phyloP scores from a whole-genome alignment of 2,888 invertebrate genomes.

The Latrodectus hesperus region DNA sequence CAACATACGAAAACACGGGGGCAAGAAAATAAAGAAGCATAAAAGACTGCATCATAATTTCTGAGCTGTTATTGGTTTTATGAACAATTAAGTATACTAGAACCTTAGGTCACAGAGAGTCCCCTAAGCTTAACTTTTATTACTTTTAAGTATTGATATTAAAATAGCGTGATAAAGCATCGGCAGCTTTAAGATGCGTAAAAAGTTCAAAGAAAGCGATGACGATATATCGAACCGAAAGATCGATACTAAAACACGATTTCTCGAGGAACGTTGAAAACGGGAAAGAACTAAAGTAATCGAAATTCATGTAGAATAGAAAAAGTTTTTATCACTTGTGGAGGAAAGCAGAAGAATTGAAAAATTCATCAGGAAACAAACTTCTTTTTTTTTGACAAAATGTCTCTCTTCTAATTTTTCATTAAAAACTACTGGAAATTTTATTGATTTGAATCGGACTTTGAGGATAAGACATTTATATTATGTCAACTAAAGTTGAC shows the following conservation, averaged over 20 bases:
- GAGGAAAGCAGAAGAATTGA: background rate
- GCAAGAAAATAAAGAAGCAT: too few relatives aligned
- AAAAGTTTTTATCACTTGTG: background rate
- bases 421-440: background rate
- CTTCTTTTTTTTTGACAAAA: background rate
- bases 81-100: too few relatives aligned
- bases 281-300: conserved; percentile 1
- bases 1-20: too few relatives aligned
- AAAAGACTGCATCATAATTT: too few relatives aligned
- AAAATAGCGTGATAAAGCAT: too few relatives aligned
- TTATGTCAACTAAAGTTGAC: too few relatives aligned
- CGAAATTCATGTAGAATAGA: background rate
- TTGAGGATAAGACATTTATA: too few relatives aligned
- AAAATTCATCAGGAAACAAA: background rate
- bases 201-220: background rate
- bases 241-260: conserved; percentile 26
- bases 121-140: too few relatives aligned
- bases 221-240: conserved; percentile 29
- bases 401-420: background rate
- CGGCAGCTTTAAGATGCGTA: background rate
- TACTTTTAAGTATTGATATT: too few relatives aligned
- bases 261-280: background rate
- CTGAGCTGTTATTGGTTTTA: too few relatives aligned
- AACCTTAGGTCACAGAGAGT: too few relatives aligned
- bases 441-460: too few relatives aligned